These are phyloP conservation scores for Eciton burchellii DNA, from an alignment of 1,140 invertebrate species.

Conservation along the genomic window DNA sequence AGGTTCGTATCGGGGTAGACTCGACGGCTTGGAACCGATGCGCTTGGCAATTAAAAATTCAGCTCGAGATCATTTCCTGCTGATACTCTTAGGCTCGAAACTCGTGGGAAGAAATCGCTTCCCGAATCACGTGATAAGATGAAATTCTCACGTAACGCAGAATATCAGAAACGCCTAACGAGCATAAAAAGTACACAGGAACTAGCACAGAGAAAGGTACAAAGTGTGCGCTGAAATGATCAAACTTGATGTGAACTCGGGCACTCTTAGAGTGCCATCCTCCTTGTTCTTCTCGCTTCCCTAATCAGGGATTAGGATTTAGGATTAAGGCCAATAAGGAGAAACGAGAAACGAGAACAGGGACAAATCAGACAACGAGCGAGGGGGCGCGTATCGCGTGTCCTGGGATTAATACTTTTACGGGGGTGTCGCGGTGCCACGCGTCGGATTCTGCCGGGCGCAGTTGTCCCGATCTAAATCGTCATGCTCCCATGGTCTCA, in stretches of 20 bases:
- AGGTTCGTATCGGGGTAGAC: neutral
- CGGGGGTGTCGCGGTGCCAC: conserved; percentile 70
- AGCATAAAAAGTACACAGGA: neutral
- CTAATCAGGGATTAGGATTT: conserved; percentile 19
- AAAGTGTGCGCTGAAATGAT: neutral
- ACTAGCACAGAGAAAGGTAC: neutral
- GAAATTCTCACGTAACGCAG: neutral
- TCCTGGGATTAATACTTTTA: conserved; percentile 70
- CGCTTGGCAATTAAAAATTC: conserved; percentile 16
- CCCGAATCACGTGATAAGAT: neutral
- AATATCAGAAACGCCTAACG: neutral
- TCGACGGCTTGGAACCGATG: conserved; percentile 12
- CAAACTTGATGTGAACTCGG: neutral
- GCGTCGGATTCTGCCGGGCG: conserved; percentile 60
- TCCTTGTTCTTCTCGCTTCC: neutral
- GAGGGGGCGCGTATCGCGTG: neutral
- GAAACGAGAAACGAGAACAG: conserved; percentile 30
- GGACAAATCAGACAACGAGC: conserved; percentile 10
- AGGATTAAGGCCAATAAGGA: conserved; percentile 14
- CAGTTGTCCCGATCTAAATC: conserved; percentile 46
- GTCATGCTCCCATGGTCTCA: conserved; percentile 33
- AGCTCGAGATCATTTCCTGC: neutral
- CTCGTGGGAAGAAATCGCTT: neutral
- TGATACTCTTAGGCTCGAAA: neutral
- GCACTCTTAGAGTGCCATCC: neutral